Evolutionary conservation across 2,888 invertebrate species (phyloP), one percentile per base, ranked within the genome.

Genomic region (Acanthosepion lycidas): DNA sequence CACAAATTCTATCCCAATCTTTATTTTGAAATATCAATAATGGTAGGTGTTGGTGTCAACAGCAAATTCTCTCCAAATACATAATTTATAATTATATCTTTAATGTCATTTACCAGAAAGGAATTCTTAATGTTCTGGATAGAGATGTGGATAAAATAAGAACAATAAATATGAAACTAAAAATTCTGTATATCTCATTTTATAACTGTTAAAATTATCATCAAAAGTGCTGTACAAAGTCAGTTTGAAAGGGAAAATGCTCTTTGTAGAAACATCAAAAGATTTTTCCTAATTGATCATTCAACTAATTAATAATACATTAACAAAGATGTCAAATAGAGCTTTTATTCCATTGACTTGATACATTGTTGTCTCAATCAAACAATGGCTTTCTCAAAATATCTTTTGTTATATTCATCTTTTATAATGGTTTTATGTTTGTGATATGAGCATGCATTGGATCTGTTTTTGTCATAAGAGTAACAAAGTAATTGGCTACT

Each of bases 211-310:
- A n/a, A n/a, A 78, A 78, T n/a, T 78, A n/a, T 33, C n/a, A 5
- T 78, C 78, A 78, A 78, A 78, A 78, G 78, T 78, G n/a, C 78
- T 78, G n/a, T 9, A 78, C 78, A 78, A 78, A 78, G 78, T 33
- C n/a, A 78, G 78, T 78, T 78, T 78, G n/a, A 78, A 78, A 33
- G n/a, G 78, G 78, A n/a, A 78, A 78, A 78, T n/a, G n/a, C 78
- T 78, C 78, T 78, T n/a, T 78, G 78, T 78, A 78, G 78, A n/a
- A 78, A 78, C 78, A 78, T 78, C 78, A 78, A 78, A n/a, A 78
- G 78, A 78, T 33, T 6, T 12, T n/a, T 78, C 78, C n/a, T 78
- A 33, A 78, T 78, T 78, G 33, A 78, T 78, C 33, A 78, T 78
- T 78, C 78, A 78, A 78, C 78, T 78, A 78, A 78, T 78, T 78